Percentiles rank a stretch among this genome's conserved stretches.
phyloP scores from a whole-genome alignment of 23 tunicate genomes.

The Oikopleura albicans region DNA sequence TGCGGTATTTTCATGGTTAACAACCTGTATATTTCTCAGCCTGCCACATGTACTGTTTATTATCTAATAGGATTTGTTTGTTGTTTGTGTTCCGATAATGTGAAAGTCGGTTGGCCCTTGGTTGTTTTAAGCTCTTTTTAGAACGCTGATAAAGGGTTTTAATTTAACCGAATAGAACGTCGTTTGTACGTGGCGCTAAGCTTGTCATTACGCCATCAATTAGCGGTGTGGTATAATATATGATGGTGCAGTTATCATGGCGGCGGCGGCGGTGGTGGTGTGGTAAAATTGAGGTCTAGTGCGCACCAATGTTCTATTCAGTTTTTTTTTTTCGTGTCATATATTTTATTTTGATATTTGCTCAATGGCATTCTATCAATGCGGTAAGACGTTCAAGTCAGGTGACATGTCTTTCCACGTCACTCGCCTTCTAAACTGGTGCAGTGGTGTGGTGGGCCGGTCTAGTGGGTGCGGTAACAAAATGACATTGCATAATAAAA shows the following conservation, averaged over 20 bases:
- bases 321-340: no score
- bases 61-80: no score
- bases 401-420: neutral
- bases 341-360: neutral
- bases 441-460: neutral
- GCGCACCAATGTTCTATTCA: neutral
- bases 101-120: no score
- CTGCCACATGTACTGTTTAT: no score
- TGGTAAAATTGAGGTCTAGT: neutral
- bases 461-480: neutral
- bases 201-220: neutral
- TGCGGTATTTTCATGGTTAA: no score
- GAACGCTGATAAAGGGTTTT: no score
- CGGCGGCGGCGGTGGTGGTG: neutral
- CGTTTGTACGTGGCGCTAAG: no score
- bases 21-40: no score
- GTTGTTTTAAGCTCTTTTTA: no score
- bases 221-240: neutral
- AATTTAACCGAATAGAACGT: neutral
- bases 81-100: no score
- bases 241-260: no score
- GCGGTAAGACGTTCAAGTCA: constrained; percentile 6
- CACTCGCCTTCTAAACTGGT: constrained; percentile 6
- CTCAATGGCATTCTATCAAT: neutral
- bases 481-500: neutral